Evolutionary conservation across 2,888 invertebrate genomes (phyloP), one percentile per base, ranked within the genome.

Genomic region (Dorcus hopei): DNA sequence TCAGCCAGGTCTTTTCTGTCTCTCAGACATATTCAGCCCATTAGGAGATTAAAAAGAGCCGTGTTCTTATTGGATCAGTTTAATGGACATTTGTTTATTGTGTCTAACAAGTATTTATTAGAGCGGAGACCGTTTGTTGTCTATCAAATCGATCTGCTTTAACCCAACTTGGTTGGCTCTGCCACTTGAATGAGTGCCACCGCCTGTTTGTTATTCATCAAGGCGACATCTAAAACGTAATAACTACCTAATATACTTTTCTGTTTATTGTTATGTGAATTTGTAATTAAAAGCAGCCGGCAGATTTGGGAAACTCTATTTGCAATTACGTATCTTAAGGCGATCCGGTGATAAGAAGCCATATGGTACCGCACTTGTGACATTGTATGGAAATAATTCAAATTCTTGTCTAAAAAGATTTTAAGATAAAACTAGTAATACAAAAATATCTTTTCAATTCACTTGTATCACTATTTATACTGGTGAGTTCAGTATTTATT

Each of bases 61-160:
- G 39, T 55, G 39, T 59, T 64, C 61, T 55, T 58, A 64, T 62
- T 64, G 62, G 62, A 64, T 59, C 62, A 50, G 43, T 58, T 57
- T 65, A 63, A 65, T 63, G 61, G 58, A 58, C 55, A 58, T 64
- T 65, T 65, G 65, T 68, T 71, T 70, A 71, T 71, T 72, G 70
- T 71, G 59, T 60, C 57, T 60, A 60, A 60, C 59, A 60, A 60
- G 59, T 56, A 60, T 60, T 58, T 58, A 58, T 58, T 58, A 49
- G 58, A 58, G 53, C 53, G 58, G 40, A 41, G 58, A 50, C 23
- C n/a, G 55, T 49, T 16, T 38, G 55, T 42, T 40, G 49, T 51
- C 51, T 51, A 51, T 51, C 51, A 51, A 51, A 51, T 51, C 51
- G 38, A 51, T 51, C 51, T 51, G 40, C 38, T 38, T 49, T 42